Base-by-base conservation (phyloP, 2,797 vertebrate species). In the Rhynchonycteris naso region DNA sequence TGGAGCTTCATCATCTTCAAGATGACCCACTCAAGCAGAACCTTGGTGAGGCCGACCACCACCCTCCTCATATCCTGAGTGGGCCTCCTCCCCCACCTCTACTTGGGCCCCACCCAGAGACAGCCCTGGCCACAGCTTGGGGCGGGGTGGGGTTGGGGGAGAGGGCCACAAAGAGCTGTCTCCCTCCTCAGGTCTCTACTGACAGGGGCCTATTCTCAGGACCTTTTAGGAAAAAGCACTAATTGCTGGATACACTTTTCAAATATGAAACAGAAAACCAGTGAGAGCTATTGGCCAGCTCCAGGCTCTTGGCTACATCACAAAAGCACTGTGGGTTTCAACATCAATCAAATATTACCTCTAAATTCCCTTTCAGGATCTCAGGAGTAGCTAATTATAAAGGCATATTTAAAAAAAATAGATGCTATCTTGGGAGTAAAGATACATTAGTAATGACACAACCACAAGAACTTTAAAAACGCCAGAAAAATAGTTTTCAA, bases 271-370 rank as follows among this genome's bases (percentile, higher is more conserved):
- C 66, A 87, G 72, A 18, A 91, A 93, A 65, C 26, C 21, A 58
- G 30, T 61, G 43, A 47, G 3, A 68, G 85, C 22, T 61, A 68
- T 65, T 79, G 91, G 80, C 75, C 82, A 83, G 66, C 68, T 92
- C 21, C 35, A n/a, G 63, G 16, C n/a, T 92, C 33, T 75, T 92
- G 35, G n/a, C 47, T 61, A 82, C 21, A 26, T 19, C 61, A 75
- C 24, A 47, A n/a, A 94, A 83, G 83, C 66, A 72, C 50, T 89
- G 47, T 43, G n/a, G 58, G 38, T 19, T 61, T 85, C 38, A 26
- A 75, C 33, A 92, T 88, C 93, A 79, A 92, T 88, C 82, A 82
- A 93, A 85, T 35, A 22, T 63, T 5, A 75, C n/a, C 79, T 71
- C 26, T 63, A 75, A 90, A 72, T 92, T 89, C 59, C 61, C 78